A percentile compares a stretch with the other conserved stretches of the same genome.
These are phyloP conservation scores for Amorpha juglandis DNA, from an alignment of 2,888 invertebrate genomes.

Conservation along the genomic window DNA sequence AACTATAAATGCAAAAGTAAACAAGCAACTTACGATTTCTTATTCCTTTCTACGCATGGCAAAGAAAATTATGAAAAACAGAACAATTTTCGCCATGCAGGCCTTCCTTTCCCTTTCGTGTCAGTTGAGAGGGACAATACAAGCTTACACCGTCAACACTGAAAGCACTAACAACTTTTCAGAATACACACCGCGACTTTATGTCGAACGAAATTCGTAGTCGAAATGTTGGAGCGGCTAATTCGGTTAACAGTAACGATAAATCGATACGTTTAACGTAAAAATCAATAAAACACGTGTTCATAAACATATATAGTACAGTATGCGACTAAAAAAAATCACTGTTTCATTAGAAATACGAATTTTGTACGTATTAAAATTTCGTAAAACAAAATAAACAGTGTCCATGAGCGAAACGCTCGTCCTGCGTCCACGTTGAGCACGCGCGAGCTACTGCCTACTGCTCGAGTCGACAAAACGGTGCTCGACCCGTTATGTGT, in stretches of 20 bases:
- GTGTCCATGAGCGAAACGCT: conserved; percentile 59
- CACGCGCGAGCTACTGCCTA: conserved; percentile 71
- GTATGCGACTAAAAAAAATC: conserved; percentile 51
- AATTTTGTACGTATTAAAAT: conserved; percentile 57
- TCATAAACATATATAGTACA: conserved; percentile 47
- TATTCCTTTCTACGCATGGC: conserved; percentile 64
- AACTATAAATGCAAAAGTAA: conserved; percentile 37
- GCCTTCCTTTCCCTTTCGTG: conserved; percentile 76
- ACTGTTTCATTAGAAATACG: conserved; percentile 56
- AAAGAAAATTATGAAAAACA: conserved; percentile 74
- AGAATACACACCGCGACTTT: conserved; percentile 63
- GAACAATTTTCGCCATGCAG: conserved; percentile 67
- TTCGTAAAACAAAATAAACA: conserved; percentile 70
- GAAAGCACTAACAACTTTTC: conserved; percentile 79
- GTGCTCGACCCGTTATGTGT: conserved; percentile 49
- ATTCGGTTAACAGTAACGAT: conserved; percentile 48
- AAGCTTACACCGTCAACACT: conserved; percentile 74
- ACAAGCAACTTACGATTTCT: conserved; percentile 68
- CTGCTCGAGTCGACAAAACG: conserved; percentile 63
- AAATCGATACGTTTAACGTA: conserved; percentile 50
- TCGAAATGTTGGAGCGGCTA: conserved; percentile 50
- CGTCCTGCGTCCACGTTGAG: conserved; percentile 66
- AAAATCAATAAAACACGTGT: conserved; percentile 46
- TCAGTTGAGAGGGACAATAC: conserved; percentile 67
- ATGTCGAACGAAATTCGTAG: conserved; percentile 50